Percentiles rank a stretch among this genome's conserved stretches.
These are phyloP conservation scores for Scomber scombrus DNA, from an alignment of 2,113 vertebrate genomes.

Conservation along the genomic window DNA sequence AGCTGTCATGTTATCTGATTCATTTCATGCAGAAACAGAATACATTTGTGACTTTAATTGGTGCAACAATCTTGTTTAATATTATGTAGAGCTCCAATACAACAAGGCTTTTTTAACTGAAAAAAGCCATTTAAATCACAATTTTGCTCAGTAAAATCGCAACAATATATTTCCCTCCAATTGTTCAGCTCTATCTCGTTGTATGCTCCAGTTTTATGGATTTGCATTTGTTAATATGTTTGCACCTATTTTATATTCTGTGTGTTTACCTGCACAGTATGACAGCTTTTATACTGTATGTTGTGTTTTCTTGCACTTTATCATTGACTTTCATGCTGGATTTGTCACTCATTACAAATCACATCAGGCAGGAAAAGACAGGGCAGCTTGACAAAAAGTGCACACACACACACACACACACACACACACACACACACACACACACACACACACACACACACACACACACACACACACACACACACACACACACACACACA, in stretches of 20 bases:
- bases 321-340: background rate
- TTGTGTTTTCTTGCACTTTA: background rate
- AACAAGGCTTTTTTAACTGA: too few relatives aligned
- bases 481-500: slow-evolving; percentile 27
- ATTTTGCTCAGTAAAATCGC: too few relatives aligned
- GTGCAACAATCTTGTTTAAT: background rate
- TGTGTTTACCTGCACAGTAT: background rate
- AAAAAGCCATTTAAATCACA: too few relatives aligned
- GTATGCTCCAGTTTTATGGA: background rate
- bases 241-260: background rate
- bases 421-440: background rate
- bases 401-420: background rate
- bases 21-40: background rate
- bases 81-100: too few relatives aligned
- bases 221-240: background rate
- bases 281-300: background rate
- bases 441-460: background rate
- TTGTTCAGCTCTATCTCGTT: background rate
- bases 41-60: background rate
- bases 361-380: slow-evolving; percentile 15
- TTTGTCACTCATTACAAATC: slow-evolving; percentile 11
- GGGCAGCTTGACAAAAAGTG: slow-evolving; percentile 23
- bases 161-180: too few relatives aligned
- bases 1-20: background rate
- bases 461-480: slow-evolving; percentile 22